Conservation (phyloP, 2,888 invertebrate genomes). For the Hesperia comma region DNA sequence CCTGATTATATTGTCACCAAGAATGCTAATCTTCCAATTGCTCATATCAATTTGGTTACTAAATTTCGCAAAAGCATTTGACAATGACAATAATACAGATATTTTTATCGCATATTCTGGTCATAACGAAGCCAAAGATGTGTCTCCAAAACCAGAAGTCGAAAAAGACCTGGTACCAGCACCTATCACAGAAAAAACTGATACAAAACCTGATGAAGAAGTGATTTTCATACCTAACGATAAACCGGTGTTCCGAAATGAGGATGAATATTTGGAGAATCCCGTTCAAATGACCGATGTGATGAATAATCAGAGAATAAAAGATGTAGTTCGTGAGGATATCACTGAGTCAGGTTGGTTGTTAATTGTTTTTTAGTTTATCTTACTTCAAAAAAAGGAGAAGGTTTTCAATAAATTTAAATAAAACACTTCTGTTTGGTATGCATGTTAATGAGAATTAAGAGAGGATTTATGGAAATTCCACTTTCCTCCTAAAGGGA, state of each 20-base stretch:
- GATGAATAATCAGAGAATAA: slow-evolving; percentile 42
- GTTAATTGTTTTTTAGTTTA: no score
- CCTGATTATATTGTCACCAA: no score
- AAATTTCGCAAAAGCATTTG: not conserved
- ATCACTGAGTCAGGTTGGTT: slow-evolving; percentile 43
- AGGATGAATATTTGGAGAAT: slow-evolving; percentile 42
- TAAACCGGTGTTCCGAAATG: slow-evolving; percentile 45
- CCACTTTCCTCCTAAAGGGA: no score
- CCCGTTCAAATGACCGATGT: slow-evolving; percentile 33
- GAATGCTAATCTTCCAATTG: not conserved
- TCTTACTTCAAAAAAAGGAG: no score
- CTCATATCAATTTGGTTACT: not conserved
- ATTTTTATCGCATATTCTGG: slow-evolving; percentile 55
- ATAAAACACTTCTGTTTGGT: no score
- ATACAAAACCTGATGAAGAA: slow-evolving; percentile 42
- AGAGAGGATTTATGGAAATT: no score
- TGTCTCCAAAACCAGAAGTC: slow-evolving; percentile 19
- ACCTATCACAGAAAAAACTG: not conserved
- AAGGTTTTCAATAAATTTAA: no score
- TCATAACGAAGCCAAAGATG: slow-evolving; percentile 48
- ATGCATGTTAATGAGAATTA: no score
- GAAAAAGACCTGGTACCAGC: not conserved
- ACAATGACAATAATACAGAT: slow-evolving; percentile 48
- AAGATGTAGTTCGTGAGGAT: slow-evolving; percentile 47
- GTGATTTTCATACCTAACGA: slow-evolving; percentile 65